Evolutionary conservation across 1,140 invertebrate genomes (phyloP).

Genomic region (Eufriesea mexicana): DNA sequence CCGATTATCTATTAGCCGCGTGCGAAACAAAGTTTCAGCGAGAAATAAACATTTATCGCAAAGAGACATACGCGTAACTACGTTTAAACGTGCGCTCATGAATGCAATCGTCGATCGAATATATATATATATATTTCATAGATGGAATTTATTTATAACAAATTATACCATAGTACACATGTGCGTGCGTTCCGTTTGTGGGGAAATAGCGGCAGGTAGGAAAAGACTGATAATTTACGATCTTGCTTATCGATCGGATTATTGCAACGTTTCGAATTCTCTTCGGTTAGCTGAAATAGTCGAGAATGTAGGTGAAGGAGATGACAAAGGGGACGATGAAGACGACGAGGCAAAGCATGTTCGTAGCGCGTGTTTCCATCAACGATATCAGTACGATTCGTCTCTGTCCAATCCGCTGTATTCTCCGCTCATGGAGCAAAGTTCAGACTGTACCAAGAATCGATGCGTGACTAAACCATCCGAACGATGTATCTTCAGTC

Average conservation of each 20-base stretch:
- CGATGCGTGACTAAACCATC: conserved; percentile 74
- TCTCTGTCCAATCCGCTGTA: conserved; percentile 74
- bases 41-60: conserved; percentile 1
- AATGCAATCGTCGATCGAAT: background rate
- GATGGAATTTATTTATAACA: background rate
- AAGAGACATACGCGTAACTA: background rate
- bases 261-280: too few relatives aligned
- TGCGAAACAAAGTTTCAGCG: background rate
- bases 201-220: too few relatives aligned
- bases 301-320: background rate
- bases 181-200: background rate
- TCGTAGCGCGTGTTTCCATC: conserved; percentile 73
- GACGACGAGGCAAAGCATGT: conserved; percentile 68
- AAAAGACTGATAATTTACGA: too few relatives aligned
- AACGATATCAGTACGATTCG: conserved; percentile 71
- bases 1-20: background rate
- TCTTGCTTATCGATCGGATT: too few relatives aligned
- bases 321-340: conserved; percentile 6
- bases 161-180: background rate
- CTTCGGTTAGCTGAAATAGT: background rate
- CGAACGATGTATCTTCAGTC: conserved; percentile 76
- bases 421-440: conserved; percentile 74
- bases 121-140: background rate
- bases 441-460: conserved; percentile 71
- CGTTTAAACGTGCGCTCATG: too few relatives aligned